Conservation (phyloP, 2,113 vertebrate genomes). For the Paracanthobrama guichenoti region DNA sequence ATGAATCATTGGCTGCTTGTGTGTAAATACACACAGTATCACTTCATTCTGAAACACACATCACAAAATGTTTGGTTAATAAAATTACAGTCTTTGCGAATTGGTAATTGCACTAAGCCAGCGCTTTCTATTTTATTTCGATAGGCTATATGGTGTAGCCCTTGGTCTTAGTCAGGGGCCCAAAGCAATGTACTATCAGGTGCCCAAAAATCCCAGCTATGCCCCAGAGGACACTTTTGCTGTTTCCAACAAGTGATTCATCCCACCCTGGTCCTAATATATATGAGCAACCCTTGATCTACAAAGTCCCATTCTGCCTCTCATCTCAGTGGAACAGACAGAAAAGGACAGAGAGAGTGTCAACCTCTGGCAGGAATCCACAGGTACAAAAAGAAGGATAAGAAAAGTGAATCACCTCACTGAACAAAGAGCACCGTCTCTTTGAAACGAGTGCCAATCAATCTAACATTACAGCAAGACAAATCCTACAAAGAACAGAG, state of each 20-base stretch:
- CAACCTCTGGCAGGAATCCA: conserved; percentile 28
- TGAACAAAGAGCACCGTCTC: conserved; percentile 36
- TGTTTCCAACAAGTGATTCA: conserved; percentile 33
- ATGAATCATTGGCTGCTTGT: neutral
- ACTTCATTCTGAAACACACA: neutral
- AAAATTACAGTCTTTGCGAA: neutral
- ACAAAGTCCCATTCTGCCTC: conserved; percentile 20
- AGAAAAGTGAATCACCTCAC: conserved; percentile 30
- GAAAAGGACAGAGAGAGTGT: conserved; percentile 11
- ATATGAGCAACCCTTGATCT: conserved; percentile 41
- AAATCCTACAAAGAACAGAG: conserved; percentile 27
- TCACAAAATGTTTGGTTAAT: neutral
- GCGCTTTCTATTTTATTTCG: too few relatives aligned
- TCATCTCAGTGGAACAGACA: conserved; percentile 28
- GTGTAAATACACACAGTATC: neutral
- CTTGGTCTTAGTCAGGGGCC: neutral
- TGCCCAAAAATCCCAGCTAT: neutral
- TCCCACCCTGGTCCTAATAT: conserved; percentile 17
- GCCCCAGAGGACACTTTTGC: neutral
- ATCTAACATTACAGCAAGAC: conserved; percentile 25
- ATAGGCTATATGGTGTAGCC: neutral
- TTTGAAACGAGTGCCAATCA: conserved; percentile 40
- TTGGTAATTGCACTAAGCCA: neutral
- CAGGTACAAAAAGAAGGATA: conserved; percentile 6
- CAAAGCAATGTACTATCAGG: neutral